Evolutionary conservation across 2,797 vertebrate species (phyloP).

Genomic region (Benthosema pterotum): DNA sequence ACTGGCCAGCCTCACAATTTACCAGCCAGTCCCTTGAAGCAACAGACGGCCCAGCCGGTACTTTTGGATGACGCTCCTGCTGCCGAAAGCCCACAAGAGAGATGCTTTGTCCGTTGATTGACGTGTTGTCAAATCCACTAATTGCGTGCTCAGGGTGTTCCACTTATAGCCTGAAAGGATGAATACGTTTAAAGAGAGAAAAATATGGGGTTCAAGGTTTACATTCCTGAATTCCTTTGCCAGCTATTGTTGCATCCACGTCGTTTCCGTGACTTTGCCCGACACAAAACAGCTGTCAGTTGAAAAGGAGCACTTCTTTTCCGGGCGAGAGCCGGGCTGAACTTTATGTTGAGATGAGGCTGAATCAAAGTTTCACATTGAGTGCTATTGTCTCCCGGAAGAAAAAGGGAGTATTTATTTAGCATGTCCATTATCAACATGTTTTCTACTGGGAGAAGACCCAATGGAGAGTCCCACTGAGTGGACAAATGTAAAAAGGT

Average conservation of each 20-base stretch:
- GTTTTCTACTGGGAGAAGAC: slow-evolving; percentile 80
- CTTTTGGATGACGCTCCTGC: too few species aligned
- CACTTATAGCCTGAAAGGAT: slow-evolving; percentile 51
- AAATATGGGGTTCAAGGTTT: slow-evolving; percentile 64
- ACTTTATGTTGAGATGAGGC: slow-evolving; percentile 70
- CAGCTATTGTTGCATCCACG: slow-evolving; percentile 52
- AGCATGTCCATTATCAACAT: slow-evolving; percentile 84
- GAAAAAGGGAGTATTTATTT: slow-evolving; percentile 85
- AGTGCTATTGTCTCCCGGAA: slow-evolving; percentile 71
- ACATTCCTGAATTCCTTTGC: slow-evolving; percentile 52
- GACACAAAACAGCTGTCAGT: slow-evolving; percentile 82
- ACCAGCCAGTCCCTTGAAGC: too few species aligned
- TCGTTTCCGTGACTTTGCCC: slow-evolving; percentile 81
- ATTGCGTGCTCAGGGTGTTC: slow-evolving; percentile 57
- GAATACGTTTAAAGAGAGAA: slow-evolving; percentile 65
- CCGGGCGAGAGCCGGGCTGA: slow-evolving; percentile 63
- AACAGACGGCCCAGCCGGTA: too few species aligned
- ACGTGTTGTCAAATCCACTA: slow-evolving; percentile 64
- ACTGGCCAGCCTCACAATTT: too few species aligned
- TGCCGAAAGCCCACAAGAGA: slow-evolving; percentile 4
- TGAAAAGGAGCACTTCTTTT: slow-evolving; percentile 78
- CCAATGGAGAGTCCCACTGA: slow-evolving; percentile 81
- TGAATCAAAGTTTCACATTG: slow-evolving; percentile 84
- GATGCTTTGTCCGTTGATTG: slow-evolving; percentile 50
- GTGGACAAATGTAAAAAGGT: slow-evolving; percentile 76